Conservation (phyloP, 2,888 invertebrate species). For the Ophioninae sp. region DNA sequence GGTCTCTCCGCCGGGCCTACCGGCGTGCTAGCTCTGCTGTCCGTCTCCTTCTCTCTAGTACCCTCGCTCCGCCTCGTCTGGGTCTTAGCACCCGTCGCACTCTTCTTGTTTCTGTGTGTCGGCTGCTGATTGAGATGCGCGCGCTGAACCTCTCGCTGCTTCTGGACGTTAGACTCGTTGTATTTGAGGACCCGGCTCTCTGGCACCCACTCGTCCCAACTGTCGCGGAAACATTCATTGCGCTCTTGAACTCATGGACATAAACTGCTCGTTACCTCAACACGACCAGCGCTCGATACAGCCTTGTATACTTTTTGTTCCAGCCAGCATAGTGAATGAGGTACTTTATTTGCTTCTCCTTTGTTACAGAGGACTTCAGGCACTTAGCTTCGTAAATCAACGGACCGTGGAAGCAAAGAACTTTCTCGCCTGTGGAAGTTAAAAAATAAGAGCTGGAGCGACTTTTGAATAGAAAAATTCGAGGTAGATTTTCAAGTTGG, state of each 20-base stretch:
- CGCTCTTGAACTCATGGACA: neutral
- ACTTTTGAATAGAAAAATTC: neutral
- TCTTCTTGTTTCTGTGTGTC: slow-evolving; percentile 73
- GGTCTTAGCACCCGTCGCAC: slow-evolving; percentile 60
- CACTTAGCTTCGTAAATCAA: slow-evolving; percentile 98
- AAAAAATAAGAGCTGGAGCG: neutral
- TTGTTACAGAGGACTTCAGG: slow-evolving; percentile 90
- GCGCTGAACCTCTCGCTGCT: slow-evolving; percentile 84
- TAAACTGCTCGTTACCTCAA: slow-evolving; percentile 23
- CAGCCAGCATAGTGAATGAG: slow-evolving; percentile 98
- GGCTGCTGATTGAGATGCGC: slow-evolving; percentile 85
- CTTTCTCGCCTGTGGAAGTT: slow-evolving; percentile 88
- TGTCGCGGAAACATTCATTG: slow-evolving; percentile 63
- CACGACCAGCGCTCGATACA: neutral
- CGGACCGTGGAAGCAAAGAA: slow-evolving; percentile 97
- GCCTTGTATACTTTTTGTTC: slow-evolving; percentile 94
- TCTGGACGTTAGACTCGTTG: slow-evolving; percentile 85
- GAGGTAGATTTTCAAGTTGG: no score
- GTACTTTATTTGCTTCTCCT: slow-evolving; percentile 94
- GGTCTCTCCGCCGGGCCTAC: slow-evolving; percentile 76
- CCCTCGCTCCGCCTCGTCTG: slow-evolving; percentile 68
- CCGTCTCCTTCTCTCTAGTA: slow-evolving; percentile 80
- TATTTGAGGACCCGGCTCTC: slow-evolving; percentile 85
- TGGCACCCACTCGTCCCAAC: slow-evolving; percentile 85
- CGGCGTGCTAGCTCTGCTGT: slow-evolving; percentile 86